Evolutionary conservation across 2,888 invertebrate genomes (phyloP).

Genomic region (Ormyrus thymus): DNA sequence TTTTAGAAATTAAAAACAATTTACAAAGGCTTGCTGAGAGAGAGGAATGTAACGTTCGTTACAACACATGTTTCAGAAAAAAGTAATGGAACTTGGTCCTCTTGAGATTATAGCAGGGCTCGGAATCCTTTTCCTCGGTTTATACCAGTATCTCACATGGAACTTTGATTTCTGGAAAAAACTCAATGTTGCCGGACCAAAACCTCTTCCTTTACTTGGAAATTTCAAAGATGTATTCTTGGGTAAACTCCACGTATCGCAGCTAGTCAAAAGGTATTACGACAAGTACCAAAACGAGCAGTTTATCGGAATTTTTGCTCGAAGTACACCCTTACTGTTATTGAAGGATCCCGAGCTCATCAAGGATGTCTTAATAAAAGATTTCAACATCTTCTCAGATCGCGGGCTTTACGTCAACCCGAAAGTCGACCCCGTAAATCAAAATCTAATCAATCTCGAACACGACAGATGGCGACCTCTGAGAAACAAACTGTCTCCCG

Average conservation of each 20-base stretch:
- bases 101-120: neutral
- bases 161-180: slow-evolving; percentile 61
- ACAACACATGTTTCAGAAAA: too few relatives aligned
- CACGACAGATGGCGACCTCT: slow-evolving; percentile 76
- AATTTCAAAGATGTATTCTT: slow-evolving; percentile 60
- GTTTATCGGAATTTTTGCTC: slow-evolving; percentile 66
- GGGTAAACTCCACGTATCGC: slow-evolving; percentile 65
- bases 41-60: too few relatives aligned
- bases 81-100: too few relatives aligned
- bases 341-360: slow-evolving; percentile 72
- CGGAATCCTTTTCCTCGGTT: slow-evolving; percentile 34
- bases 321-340: slow-evolving; percentile 70
- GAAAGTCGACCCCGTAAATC: slow-evolving; percentile 73
- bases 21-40: too few relatives aligned
- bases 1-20: too few relatives aligned
- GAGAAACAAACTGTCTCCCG: slow-evolving; percentile 75
- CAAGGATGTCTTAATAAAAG: slow-evolving; percentile 72
- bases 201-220: slow-evolving; percentile 66
- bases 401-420: slow-evolving; percentile 65
- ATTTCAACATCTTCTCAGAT: slow-evolving; percentile 70
- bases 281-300: slow-evolving; percentile 53
- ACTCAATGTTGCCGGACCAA: slow-evolving; percentile 67
- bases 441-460: slow-evolving; percentile 72
- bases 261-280: slow-evolving; percentile 65
- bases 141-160: slow-evolving; percentile 68